A percentile compares a stretch with the other conserved stretches of the same genome.
Conservation (phyloP, 2,797 vertebrate species). For the Vespertilio murinus region DNA sequence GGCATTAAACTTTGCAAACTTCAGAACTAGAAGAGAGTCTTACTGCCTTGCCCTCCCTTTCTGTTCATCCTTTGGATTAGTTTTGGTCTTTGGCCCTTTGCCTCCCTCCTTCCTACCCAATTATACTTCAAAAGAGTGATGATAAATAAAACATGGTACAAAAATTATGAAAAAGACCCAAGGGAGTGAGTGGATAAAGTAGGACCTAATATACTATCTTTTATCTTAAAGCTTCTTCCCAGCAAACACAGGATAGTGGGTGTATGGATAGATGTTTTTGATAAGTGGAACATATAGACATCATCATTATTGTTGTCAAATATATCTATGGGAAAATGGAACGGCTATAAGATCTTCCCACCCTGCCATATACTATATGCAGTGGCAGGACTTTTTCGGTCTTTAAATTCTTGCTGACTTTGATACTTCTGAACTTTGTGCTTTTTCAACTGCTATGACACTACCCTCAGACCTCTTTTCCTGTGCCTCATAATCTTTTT, state of each 20-base stretch:
- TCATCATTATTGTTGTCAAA: not conserved
- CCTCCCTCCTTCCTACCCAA: not conserved
- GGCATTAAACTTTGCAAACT: not conserved
- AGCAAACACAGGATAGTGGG: not conserved
- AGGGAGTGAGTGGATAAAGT: not conserved
- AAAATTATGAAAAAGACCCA: not conserved
- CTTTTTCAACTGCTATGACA: not conserved
- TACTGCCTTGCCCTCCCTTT: not conserved
- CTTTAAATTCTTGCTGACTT: not conserved
- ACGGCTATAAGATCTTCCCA: not conserved
- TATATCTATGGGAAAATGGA: not conserved
- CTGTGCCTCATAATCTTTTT: not conserved
- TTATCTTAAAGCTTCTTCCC: not conserved
- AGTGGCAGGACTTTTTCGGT: not conserved
- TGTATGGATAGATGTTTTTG: not conserved
- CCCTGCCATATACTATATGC: not conserved
- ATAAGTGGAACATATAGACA: not conserved
- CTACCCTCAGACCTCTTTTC: not conserved
- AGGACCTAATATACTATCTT: not conserved
- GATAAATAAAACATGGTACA: not conserved
- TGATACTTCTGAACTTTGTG: not conserved
- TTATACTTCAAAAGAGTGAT: not conserved
- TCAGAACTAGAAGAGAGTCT: not conserved
- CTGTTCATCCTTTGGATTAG: not conserved
- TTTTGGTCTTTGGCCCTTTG: not conserved